Conservation (phyloP, 1,140 invertebrate species). For the Cepaea nemoralis region DNA sequence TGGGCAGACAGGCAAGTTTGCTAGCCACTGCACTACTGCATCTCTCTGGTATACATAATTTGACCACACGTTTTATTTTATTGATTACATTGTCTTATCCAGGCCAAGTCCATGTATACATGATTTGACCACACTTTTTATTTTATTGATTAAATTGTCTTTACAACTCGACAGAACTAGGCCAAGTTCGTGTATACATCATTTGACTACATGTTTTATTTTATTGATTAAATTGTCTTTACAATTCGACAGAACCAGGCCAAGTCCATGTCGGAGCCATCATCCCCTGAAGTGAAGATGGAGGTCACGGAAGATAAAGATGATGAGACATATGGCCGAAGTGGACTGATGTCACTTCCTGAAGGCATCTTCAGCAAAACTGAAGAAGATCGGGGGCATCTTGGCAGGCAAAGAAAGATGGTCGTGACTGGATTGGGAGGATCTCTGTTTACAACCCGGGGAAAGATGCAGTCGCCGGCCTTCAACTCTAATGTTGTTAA, state of each 20-base stretch:
- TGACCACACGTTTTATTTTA: no score
- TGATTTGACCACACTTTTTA: no score
- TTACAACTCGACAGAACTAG: background rate
- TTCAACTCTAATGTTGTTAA: background rate
- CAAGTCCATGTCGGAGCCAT: slow-evolving; percentile 18
- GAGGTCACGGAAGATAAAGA: slow-evolving; percentile 5
- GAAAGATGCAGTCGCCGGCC: background rate
- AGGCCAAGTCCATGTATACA: no score
- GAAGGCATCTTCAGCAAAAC: background rate
- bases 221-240: background rate
- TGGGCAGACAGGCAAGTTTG: no score
- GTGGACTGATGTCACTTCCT: slow-evolving; percentile 30
- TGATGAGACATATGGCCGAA: background rate
- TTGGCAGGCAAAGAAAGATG: background rate
- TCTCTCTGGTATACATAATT: no score
- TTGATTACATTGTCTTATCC: background rate
- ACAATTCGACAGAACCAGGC: background rate
- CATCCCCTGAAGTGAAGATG: slow-evolving; percentile 20
- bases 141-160: background rate
- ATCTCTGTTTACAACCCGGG: background rate
- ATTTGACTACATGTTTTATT: no score
- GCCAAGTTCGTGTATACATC: no score
- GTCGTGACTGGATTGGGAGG: background rate
- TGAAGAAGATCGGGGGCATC: background rate
- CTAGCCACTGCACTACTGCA: no score